Evolutionary conservation across 2,113 vertebrate species (phyloP).

Genomic region (Epinephelus moara): DNA sequence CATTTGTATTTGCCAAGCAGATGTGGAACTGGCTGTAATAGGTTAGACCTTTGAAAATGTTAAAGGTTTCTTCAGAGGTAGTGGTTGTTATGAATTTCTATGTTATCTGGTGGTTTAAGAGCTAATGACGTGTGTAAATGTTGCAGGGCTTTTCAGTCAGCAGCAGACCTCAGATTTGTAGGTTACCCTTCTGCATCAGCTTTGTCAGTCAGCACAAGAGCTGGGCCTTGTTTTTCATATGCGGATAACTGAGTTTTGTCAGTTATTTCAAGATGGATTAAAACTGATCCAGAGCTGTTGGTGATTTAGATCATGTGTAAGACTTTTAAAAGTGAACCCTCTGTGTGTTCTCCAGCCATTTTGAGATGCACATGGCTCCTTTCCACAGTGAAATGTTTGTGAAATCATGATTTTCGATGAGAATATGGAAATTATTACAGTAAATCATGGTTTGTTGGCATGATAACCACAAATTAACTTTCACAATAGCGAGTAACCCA

Average conservation of each 20-base stretch:
- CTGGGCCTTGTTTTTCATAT: no score
- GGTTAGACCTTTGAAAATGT: neutral
- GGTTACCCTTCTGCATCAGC: no score
- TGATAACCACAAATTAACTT: no score
- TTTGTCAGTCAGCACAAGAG: no score
- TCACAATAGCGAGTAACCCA: no score
- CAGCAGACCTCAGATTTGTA: neutral
- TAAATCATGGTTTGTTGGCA: no score
- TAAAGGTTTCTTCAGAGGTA: neutral
- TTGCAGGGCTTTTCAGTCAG: neutral
- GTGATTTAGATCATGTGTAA: no score
- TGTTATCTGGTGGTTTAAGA: neutral
- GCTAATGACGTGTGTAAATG: neutral
- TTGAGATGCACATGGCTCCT: neutral
- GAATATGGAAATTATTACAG: neutral
- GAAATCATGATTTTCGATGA: neutral
- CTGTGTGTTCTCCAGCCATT: neutral
- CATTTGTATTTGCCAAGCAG: neutral
- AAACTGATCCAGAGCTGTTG: no score
- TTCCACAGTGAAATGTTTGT: neutral
- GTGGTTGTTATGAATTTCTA: neutral
- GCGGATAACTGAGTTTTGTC: no score
- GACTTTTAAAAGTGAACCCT: neutral
- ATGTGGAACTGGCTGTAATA: constrained; percentile 1
- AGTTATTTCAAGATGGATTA: no score